Evolutionary conservation across 2,888 invertebrate genomes (phyloP).

Genomic region (Pseudococcus longispinus): DNA sequence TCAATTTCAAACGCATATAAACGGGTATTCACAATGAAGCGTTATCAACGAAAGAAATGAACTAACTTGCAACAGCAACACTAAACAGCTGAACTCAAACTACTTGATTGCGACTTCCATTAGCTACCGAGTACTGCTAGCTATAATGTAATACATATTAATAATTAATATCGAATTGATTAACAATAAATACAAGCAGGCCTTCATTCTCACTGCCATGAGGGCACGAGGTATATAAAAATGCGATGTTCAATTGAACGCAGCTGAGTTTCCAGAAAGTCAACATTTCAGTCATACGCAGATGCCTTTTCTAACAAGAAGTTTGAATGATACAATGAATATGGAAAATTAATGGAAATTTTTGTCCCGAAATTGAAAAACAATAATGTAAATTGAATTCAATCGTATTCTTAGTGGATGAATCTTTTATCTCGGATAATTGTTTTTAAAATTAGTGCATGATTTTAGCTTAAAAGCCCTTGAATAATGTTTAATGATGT

Average conservation of each 20-base stretch:
- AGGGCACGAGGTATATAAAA: background rate
- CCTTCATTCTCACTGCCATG: background rate
- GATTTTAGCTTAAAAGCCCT: too few relatives aligned
- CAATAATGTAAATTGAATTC: too few relatives aligned
- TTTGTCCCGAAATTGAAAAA: too few relatives aligned
- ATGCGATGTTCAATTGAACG: background rate
- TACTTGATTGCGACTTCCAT: background rate
- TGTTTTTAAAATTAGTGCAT: too few relatives aligned
- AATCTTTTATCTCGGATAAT: background rate
- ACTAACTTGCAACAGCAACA: background rate
- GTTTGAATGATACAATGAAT: too few relatives aligned
- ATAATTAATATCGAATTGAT: background rate
- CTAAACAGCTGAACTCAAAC: background rate
- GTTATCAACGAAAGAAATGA: conserved; percentile 16
- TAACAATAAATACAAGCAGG: background rate
- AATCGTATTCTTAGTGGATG: too few relatives aligned
- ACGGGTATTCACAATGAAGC: background rate
- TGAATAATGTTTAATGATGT: background rate
- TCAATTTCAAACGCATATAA: background rate
- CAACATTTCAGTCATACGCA: background rate
- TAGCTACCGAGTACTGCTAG: background rate
- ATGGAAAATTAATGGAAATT: background rate
- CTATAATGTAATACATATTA: background rate
- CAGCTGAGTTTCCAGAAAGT: background rate
- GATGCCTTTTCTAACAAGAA: background rate